These are phyloP conservation scores for Glomeris marginata DNA, from an alignment of 2,888 invertebrate genomes.

Conservation along the genomic window DNA sequence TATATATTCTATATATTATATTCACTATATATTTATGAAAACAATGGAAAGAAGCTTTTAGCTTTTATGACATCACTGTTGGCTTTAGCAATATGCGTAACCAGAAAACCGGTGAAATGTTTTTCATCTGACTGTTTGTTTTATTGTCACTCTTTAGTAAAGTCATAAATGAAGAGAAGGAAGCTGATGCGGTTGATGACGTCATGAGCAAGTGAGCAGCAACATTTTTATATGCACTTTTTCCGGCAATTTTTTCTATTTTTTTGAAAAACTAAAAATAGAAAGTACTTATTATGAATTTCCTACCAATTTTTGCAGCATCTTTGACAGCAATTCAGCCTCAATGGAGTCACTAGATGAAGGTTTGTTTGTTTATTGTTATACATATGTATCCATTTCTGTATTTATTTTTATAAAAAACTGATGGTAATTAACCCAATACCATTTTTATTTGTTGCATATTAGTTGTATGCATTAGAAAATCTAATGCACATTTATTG, in stretches of 20 bases:
- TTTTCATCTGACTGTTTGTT: constrained; percentile 1
- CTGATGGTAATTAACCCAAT: too few species aligned
- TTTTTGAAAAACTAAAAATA: too few species aligned
- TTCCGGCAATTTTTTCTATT: too few species aligned
- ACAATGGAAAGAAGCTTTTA: neutral
- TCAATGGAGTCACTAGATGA: constrained; percentile 32
- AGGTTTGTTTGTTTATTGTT: constrained; percentile 18
- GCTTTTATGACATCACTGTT: neutral
- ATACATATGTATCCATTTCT: too few species aligned
- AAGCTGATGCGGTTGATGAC: constrained; percentile 25
- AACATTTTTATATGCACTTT: too few species aligned
- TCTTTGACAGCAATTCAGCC: constrained; percentile 27
- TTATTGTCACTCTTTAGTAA: constrained; percentile 38
- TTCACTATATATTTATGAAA: too few species aligned
- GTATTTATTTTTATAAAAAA: too few species aligned
- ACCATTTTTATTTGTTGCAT: too few species aligned
- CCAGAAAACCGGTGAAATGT: neutral
- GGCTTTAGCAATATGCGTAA: neutral
- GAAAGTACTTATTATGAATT: too few species aligned
- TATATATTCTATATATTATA: too few species aligned
- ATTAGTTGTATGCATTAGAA: too few species aligned
- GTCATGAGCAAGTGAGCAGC: constrained; percentile 16
- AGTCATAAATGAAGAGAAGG: constrained; percentile 50
- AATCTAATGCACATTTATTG: too few species aligned
- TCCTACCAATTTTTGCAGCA: constrained; percentile 24